These are phyloP conservation scores for Rhagium mordax DNA, from an alignment of 2,888 invertebrate species.

Conservation along the genomic window DNA sequence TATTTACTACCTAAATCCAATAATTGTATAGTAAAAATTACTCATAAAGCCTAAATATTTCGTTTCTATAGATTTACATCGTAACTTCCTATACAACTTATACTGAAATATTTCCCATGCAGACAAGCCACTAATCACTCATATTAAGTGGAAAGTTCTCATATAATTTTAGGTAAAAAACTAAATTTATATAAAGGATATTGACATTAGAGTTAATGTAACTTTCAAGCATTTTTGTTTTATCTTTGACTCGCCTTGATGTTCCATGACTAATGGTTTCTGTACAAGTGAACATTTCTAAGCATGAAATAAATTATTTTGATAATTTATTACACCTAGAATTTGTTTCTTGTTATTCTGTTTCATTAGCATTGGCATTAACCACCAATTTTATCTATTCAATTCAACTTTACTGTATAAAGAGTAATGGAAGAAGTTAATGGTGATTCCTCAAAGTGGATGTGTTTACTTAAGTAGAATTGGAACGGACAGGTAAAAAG, in stretches of 20 bases:
- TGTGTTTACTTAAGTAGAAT: constrained; percentile 15
- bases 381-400: constrained; percentile 19
- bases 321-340: background rate
- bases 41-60: no score
- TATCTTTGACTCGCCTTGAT: background rate
- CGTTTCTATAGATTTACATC: no score
- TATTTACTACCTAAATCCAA: no score
- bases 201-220: background rate
- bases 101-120: no score
- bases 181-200: background rate
- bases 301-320: background rate
- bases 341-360: background rate
- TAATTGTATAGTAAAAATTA: no score
- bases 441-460: constrained; percentile 20
- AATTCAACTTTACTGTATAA: constrained; percentile 4
- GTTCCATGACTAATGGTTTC: background rate
- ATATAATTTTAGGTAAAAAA: background rate
- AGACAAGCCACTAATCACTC: no score
- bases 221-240: background rate
- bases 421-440: constrained; percentile 19
- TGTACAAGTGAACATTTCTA: background rate
- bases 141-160: no score
- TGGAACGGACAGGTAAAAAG: constrained; percentile 22
- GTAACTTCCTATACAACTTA: no score
- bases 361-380: background rate